These are phyloP conservation scores for Holothuria leucospilota DNA, from an alignment of 53 echinoderm and acorn worm genomes.

Conservation along the genomic window DNA sequence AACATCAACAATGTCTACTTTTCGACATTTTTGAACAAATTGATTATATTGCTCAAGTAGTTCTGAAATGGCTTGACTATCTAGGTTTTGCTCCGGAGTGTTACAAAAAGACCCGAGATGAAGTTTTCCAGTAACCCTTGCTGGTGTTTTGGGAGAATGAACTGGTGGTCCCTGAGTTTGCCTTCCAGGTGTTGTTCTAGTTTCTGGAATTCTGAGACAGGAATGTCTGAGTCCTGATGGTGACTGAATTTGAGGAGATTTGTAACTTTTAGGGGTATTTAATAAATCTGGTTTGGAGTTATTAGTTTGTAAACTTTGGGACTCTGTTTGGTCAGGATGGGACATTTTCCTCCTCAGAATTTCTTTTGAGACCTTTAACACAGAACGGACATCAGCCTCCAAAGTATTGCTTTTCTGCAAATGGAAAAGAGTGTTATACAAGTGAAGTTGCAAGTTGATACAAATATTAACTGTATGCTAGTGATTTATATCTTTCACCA, in stretches of 20 bases:
- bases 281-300: no score
- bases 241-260: no score
- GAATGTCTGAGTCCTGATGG: no score
- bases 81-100: not conserved
- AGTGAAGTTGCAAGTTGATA: no score
- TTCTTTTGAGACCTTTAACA: not conserved
- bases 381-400: slow-evolving; percentile 5
- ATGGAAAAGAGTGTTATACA: not conserved
- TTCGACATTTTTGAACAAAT: slow-evolving; percentile 75
- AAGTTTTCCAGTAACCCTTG: not conserved
- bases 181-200: no score
- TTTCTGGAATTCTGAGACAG: no score
- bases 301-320: no score
- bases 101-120: not conserved
- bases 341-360: not conserved
- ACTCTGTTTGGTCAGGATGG: no score
- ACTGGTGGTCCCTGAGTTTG: no score
- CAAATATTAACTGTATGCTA: no score
- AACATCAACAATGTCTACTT: slow-evolving; percentile 75
- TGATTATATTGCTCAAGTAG: slow-evolving; percentile 61
- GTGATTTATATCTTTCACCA: no score
- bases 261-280: no score
- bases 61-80: not conserved
- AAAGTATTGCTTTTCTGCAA: not conserved
- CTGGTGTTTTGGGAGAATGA: slow-evolving; percentile 1